Evolutionary conservation across 2,113 vertebrate species (phyloP).

Genomic region (Sceloporus undulatus): DNA sequence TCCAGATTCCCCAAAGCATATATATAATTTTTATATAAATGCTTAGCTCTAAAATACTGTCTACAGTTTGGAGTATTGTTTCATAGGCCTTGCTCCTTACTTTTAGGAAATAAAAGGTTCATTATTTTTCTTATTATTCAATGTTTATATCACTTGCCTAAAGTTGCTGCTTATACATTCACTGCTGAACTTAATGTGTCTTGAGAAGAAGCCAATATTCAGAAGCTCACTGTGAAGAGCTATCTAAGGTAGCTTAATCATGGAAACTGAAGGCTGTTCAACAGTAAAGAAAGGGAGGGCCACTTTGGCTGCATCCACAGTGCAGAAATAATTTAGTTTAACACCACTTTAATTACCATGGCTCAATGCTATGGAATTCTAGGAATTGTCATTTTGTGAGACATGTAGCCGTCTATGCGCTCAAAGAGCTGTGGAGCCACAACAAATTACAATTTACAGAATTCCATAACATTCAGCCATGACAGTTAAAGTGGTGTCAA

Average conservation of each 20-base stretch:
- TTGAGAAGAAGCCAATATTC: no score
- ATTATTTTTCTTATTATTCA: constrained; percentile 62
- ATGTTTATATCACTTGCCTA: not conserved
- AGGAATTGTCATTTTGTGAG: no score
- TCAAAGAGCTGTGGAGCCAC: no score
- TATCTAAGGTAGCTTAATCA: not conserved
- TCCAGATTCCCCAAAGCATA: not conserved
- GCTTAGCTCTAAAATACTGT: not conserved
- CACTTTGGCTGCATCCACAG: no score
- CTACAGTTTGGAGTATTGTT: constrained; percentile 37
- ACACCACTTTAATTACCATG: no score
- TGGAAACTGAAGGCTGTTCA: not conserved
- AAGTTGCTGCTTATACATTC: not conserved
- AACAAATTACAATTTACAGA: no score
- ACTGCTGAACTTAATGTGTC: not conserved
- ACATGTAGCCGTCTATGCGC: no score
- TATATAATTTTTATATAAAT: not conserved
- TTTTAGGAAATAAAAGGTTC: constrained; percentile 38
- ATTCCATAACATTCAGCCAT: no score
- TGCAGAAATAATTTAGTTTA: no score
- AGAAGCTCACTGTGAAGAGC: not conserved
- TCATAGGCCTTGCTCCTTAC: constrained; percentile 42
- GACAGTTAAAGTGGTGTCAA: no score
- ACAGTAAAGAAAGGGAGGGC: not conserved
- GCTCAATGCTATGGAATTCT: no score